phyloP scores from a whole-genome alignment of 2,797 vertebrate genomes.

The Pangasius larnaudii region DNA sequence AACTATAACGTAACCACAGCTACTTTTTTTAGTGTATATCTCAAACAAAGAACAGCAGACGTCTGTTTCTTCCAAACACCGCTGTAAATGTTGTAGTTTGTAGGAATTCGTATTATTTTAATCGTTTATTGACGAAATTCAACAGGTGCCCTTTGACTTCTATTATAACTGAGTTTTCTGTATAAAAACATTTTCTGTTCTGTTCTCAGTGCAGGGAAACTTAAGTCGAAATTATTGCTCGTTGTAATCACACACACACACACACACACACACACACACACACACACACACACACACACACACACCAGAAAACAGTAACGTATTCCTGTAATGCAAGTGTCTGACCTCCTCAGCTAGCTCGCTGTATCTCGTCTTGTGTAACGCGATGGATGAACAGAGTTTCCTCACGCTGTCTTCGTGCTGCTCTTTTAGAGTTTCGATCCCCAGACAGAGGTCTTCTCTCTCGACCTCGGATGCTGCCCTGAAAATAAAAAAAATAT shows the following conservation, averaged over 20 bases:
- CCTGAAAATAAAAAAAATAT: constrained; percentile 28
- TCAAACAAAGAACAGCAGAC: neutral
- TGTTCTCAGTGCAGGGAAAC: neutral
- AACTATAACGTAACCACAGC: neutral
- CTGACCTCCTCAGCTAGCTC: constrained; percentile 64
- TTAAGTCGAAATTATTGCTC: no score
- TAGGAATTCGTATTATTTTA: neutral
- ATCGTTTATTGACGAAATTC: neutral
- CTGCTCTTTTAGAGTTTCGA: constrained; percentile 52
- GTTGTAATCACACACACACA: neutral
- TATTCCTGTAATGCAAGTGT: no score
- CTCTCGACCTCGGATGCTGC: constrained; percentile 55
- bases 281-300: neutral
- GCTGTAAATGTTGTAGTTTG: neutral
- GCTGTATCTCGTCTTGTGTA: constrained; percentile 50
- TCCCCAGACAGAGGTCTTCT: constrained; percentile 26
- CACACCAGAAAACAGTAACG: neutral
- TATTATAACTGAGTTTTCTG: neutral
- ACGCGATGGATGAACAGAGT: constrained; percentile 49
- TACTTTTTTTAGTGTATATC: neutral
- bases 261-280: neutral
- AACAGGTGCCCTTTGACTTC: neutral
- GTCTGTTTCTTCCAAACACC: neutral
- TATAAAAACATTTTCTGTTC: neutral
- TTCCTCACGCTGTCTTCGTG: constrained; percentile 61